Conservation (phyloP, 2,113 vertebrate species). For the human (Homo sapiens) region GRCh38 chr6:161269501-161270000, state of each 20-base stretch:
- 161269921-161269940: neutral
- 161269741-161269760: neutral
- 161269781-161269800: neutral
- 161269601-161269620: too few relatives aligned
- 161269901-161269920: neutral
- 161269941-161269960: neutral
- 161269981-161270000: neutral
- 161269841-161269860: too few relatives aligned
- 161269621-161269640: too few relatives aligned
- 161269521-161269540: too few relatives aligned
- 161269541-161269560: too few relatives aligned
- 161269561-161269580: too few relatives aligned
- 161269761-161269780: fast-evolving
- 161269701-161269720: neutral
- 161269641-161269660: too few relatives aligned
- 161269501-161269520: too few relatives aligned
- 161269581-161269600: too few relatives aligned
- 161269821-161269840: too few relatives aligned
- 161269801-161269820: neutral
- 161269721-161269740: neutral
- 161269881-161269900: neutral
- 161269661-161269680: neutral
- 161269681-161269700: neutral
- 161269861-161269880: neutral
- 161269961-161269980: neutral